phyloP scores from a whole-genome alignment of 2,888 invertebrate species.

The Hypsopygia costalis region DNA sequence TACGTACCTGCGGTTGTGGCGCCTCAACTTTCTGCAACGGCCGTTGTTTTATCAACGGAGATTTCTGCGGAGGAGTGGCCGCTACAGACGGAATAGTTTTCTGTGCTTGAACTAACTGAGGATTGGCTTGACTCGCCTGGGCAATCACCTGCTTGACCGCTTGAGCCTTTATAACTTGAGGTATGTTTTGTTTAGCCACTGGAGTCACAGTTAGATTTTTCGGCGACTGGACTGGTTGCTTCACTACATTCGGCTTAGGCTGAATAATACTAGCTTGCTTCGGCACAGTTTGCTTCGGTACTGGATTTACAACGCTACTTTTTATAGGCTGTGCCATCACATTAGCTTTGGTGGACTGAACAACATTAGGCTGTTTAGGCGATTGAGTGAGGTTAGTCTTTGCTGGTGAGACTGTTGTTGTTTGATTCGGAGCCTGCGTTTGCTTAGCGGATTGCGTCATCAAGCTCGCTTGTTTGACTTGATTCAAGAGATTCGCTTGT shows the following conservation, averaged over 20 bases:
- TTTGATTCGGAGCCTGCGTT: constrained; percentile 23
- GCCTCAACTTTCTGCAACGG: constrained; percentile 50
- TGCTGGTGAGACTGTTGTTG: constrained; percentile 22
- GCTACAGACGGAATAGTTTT: constrained; percentile 47
- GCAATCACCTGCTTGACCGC: constrained; percentile 3
- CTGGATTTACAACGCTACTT: constrained; percentile 9
- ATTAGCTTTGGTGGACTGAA: background rate
- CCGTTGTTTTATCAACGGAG: constrained; percentile 59
- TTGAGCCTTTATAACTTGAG: constrained; percentile 15
- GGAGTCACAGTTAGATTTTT: constrained; percentile 21
- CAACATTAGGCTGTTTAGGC: constrained; percentile 30
- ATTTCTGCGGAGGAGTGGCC: constrained; percentile 42
- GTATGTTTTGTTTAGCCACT: constrained; percentile 18
- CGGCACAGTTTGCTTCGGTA: constrained; percentile 10
- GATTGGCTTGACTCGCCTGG: constrained; percentile 4
- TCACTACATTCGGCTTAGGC: constrained; percentile 8
- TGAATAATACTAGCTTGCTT: constrained; percentile 3
- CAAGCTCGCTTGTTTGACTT: constrained; percentile 41
- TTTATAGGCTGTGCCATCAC: background rate
- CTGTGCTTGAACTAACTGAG: constrained; percentile 26
- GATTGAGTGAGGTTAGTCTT: constrained; percentile 28
- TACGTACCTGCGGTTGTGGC: constrained; percentile 34
- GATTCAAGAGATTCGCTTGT: constrained; percentile 45
- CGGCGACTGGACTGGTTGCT: constrained; percentile 21
- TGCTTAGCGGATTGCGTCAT: constrained; percentile 42